Base-by-base conservation (phyloP, 2,113 vertebrate species). In the Macaca nemestrina region DNA sequence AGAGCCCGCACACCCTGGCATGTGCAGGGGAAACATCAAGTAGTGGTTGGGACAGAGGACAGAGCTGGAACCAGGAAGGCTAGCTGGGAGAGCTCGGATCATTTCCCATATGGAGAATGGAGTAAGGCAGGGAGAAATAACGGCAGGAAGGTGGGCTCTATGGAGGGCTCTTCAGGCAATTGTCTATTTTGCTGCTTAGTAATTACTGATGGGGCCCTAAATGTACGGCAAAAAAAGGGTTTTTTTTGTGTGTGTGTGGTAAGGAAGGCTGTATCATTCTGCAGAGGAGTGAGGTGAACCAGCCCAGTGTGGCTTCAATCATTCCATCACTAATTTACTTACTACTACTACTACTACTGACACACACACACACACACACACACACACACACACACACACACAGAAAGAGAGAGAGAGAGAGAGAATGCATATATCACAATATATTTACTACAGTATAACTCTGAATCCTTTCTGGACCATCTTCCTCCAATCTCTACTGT, bases 1-100 rank as follows among this genome's bases (percentile, higher is more conserved):
- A 30, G 40, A 38, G 25, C 20, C 23, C 8, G 3, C 5, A 45
- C 3, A 5, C 25, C 22, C 12, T 43, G 43, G 78, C 20, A 12
- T 2, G 12, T 7, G n/a, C 10, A 18, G 30, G 14, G 27, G 3
- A 45, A 64, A 40, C 11, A 23, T 11, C 38, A 18, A 10, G 20
- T 14, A 1, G 35, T 6, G 4, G 11, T 3, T 32, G 23, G 72
- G 48, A 59, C 32, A 38, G 16, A 59, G 48, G 5, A 11, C 8
- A 32, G 11, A 38, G 45, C 23, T n/a, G 13, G 35, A 55, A 8
- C 55, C 30, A 45, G 67, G 45, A 55, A 75, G 23, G 40, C 17
- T 3, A 17, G 6, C 0, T 23, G n/a, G 43, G 40, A 57, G 43
- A 17, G 38, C 48, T 0, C 20, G 1, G 64, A 10, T 38, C 14